Evolutionary conservation across 1,140 invertebrate genomes (phyloP).

Genomic region (Patella vulgata): DNA sequence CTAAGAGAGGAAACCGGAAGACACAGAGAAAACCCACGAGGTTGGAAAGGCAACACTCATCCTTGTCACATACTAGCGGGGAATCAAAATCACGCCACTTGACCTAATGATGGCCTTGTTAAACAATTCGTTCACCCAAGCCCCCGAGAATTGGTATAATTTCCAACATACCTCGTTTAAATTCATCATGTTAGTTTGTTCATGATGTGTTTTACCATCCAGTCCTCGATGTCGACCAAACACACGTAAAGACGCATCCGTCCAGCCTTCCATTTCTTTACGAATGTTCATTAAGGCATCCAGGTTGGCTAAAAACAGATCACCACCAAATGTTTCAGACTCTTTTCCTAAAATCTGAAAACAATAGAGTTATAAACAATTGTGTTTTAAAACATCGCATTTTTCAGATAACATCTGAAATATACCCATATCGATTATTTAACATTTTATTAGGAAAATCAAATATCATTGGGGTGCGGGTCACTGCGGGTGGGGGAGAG

Average conservation of each 20-base stretch:
- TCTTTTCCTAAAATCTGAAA: conserved; percentile 51
- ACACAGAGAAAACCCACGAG: too few relatives aligned
- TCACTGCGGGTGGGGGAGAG: too few relatives aligned
- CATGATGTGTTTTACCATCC: conserved; percentile 47
- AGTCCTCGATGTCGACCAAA: conserved; percentile 56
- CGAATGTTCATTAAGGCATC: conserved; percentile 54
- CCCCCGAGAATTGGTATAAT: too few relatives aligned
- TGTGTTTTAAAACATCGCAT: neutral
- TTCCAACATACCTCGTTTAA: conserved; percentile 57
- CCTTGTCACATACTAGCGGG: too few relatives aligned
- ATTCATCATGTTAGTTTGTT: conserved; percentile 52
- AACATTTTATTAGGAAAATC: too few relatives aligned
- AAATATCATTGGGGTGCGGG: neutral
- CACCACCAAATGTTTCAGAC: conserved; percentile 61
- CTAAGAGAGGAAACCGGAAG: too few relatives aligned
- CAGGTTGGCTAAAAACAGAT: conserved; percentile 52
- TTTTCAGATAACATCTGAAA: too few relatives aligned
- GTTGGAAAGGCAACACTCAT: too few relatives aligned
- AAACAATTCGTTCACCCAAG: too few relatives aligned
- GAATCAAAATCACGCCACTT: too few relatives aligned
- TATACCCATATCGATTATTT: too few relatives aligned
- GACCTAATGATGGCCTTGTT: too few relatives aligned
- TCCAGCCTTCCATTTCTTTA: conserved; percentile 62
- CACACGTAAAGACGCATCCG: conserved; percentile 58
- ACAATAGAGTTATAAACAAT: neutral